Evolutionary conservation across 2,888 invertebrate species (phyloP).

Genomic region (Aleiodes alternator): DNA sequence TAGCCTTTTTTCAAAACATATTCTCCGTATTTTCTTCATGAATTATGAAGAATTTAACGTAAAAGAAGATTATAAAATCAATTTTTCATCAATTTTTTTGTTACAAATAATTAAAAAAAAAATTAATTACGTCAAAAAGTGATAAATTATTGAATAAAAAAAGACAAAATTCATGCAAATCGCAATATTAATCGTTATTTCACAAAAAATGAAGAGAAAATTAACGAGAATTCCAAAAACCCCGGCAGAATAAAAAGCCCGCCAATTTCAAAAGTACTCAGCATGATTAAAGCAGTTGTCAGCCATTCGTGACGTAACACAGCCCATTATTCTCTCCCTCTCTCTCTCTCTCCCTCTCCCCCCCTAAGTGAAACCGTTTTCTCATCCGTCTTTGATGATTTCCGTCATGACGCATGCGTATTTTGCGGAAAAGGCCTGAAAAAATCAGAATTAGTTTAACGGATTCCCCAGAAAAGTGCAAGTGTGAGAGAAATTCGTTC

Average conservation of each 20-base stretch:
- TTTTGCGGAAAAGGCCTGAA: constrained; percentile 56
- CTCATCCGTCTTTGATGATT: constrained; percentile 57
- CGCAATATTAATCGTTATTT: too few relatives aligned
- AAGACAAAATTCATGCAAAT: too few relatives aligned
- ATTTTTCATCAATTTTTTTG: too few relatives aligned
- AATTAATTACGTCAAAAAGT: too few relatives aligned
- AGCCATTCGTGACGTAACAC: constrained; percentile 59
- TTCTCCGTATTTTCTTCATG: too few relatives aligned
- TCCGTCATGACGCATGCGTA: constrained; percentile 71
- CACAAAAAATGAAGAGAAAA: too few relatives aligned
- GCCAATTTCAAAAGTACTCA: constrained; percentile 55
- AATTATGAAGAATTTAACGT: too few relatives aligned
- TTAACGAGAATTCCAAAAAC: too few relatives aligned
- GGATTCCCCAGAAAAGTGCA: constrained; percentile 68
- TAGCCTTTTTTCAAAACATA: too few relatives aligned
- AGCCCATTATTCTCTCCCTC: constrained; percentile 15
- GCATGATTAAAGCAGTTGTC: constrained; percentile 62
- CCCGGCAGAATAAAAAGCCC: neutral
- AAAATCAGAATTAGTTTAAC: constrained; percentile 72
- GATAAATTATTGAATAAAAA: too few relatives aligned
- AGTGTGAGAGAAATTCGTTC: constrained; percentile 53
- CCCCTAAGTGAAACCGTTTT: constrained; percentile 17
- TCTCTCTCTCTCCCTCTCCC: neutral
- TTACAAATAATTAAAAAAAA: too few relatives aligned
- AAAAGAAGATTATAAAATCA: too few relatives aligned